Evolutionary conservation across 2,888 invertebrate genomes (phyloP), one percentile per base, ranked within the genome.

Genomic region (Yponomeuta evonymella): DNA sequence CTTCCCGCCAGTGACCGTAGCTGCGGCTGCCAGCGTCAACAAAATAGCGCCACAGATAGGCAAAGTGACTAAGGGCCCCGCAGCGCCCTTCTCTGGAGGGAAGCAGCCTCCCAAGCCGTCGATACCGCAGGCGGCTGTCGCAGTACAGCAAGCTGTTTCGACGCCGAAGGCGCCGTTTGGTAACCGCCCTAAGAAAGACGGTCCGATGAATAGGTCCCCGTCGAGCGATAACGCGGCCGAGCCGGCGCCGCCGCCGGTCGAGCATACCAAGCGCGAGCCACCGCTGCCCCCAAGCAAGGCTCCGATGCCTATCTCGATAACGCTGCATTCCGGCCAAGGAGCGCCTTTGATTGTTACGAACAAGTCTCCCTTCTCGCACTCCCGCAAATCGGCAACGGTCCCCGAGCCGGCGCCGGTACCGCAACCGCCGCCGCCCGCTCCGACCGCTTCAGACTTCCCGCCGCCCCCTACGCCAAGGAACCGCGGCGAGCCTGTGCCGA

Each of bases 361-460:
- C 78, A 91, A 93, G 73, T 86, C 89, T 0, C 92, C 92, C 0
- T 93, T 92, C 78, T 3, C 43, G 43, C 43, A 43, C 43, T 87
- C 87, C 0, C 92, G 91, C 79, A 88, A 86, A 71, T 87, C 86
- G 0, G 80, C 84, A 1, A 86, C 90, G 0, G 84, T 75, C 1
- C 87, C 92, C 2, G 89, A 88, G 73, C 86, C 90, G 0, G 84
- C 76, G 2, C 87, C 92, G 2, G 89, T 88, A 73, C 87, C 90
- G 6, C 43, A 43, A 43, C 43, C 43, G 8, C 88, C 89, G 0
- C 92, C 92, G 4, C 90, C 90, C 30, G 89, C 88, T 51, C 86
- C 92, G 0, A 90, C 93, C 1, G 91, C 93, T 29, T 93, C 94
- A 36, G 84, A 94, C 84, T 90, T 93, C 84, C 87, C 93, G 0